These are phyloP conservation scores for Xestoiulus laeticollis DNA, from an alignment of 2,888 invertebrate species.

Conservation along the genomic window DNA sequence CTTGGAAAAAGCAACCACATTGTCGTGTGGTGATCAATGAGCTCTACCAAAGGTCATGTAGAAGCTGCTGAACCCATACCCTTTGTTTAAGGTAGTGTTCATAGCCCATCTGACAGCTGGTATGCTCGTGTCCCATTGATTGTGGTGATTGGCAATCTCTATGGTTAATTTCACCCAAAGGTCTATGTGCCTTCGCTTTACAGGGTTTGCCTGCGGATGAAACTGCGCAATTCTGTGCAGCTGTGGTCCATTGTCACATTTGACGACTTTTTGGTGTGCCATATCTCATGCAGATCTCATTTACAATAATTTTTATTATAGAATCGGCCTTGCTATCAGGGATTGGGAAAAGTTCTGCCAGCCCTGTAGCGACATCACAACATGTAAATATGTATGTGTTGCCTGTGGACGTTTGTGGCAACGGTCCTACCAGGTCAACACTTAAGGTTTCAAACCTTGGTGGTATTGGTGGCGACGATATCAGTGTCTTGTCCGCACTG, in stretches of 20 bases:
- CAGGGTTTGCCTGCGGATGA: not conserved
- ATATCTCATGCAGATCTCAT: not conserved
- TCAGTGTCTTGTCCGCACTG: not conserved
- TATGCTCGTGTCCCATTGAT: not conserved
- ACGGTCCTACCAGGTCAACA: not conserved
- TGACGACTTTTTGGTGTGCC: not conserved
- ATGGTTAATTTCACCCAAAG: not conserved
- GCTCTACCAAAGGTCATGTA: too few relatives aligned
- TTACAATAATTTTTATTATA: not conserved
- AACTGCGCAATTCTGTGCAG: not conserved
- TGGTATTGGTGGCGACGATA: not conserved
- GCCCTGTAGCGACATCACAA: not conserved
- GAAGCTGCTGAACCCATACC: too few relatives aligned
- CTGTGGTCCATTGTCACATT: not conserved
- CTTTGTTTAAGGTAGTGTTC: too few relatives aligned
- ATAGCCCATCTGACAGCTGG: not conserved
- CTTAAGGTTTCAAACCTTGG: not conserved
- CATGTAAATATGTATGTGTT: not conserved
- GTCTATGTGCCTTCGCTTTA: not conserved
- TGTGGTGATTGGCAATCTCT: not conserved
- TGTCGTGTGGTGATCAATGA: too few relatives aligned
- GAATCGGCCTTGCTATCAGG: not conserved
- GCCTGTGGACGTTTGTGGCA: not conserved
- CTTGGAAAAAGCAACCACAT: too few relatives aligned
- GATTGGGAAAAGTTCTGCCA: not conserved